phyloP scores from a whole-genome alignment of 2,113 vertebrate genomes.

The Hippocampus mohnikei region DNA sequence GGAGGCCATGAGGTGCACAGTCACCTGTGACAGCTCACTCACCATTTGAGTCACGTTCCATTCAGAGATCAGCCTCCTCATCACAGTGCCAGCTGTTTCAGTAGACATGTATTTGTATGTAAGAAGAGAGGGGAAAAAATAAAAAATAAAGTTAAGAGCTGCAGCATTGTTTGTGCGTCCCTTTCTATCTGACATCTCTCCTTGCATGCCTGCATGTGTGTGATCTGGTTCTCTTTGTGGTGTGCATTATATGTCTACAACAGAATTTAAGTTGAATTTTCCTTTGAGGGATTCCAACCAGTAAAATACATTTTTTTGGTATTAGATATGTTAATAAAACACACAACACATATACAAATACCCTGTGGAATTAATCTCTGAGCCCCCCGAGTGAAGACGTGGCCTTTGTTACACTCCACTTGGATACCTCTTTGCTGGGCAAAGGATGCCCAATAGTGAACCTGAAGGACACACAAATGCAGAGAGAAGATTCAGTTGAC shows the following conservation, averaged over 20 bases:
- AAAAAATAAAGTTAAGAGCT: not conserved
- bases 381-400: constrained; percentile 88
- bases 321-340: not conserved
- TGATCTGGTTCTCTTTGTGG: too few species aligned
- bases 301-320: not conserved
- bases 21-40: constrained; percentile 89
- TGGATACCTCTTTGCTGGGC: constrained; percentile 95
- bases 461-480: constrained; percentile 64
- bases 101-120: constrained; percentile 8
- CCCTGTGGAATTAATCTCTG: constrained; percentile 95
- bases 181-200: not conserved
- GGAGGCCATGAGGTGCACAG: constrained; percentile 94
- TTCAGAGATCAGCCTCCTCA: constrained; percentile 95
- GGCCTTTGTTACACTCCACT: constrained; percentile 89
- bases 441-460: constrained; percentile 98
- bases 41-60: constrained; percentile 99
- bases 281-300: too few species aligned
- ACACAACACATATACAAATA: constrained; percentile 42
- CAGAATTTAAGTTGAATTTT: not conserved
- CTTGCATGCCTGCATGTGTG: too few species aligned
- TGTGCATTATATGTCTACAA: not conserved
- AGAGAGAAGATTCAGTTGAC: not conserved
- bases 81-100: constrained; percentile 87
- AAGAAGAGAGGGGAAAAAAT: not conserved
- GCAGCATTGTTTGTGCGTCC: not conserved